Percentiles rank a stretch among this genome's conserved stretches.
phyloP scores from a whole-genome alignment of 2,797 vertebrate species.

The Danio choprae region DNA sequence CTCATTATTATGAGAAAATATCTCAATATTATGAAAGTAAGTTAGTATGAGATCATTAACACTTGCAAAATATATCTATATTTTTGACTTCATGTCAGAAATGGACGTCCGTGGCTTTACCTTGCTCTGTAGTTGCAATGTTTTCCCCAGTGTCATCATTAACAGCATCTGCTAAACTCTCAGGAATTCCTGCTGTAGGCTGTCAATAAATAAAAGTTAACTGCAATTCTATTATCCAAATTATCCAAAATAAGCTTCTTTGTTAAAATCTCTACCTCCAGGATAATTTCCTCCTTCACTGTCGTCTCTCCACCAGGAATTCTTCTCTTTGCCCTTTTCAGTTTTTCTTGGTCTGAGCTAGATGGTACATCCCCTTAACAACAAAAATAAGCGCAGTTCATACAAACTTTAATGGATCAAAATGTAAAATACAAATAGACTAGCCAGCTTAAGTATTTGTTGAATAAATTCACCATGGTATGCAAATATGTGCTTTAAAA shows the following conservation, averaged over 20 bases:
- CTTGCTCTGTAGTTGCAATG: not conserved
- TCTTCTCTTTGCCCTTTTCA: constrained; percentile 20
- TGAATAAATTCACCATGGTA: constrained; percentile 44
- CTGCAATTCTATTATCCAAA: not conserved
- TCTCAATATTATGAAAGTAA: too few relatives aligned
- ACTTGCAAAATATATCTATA: too few relatives aligned
- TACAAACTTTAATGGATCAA: not conserved
- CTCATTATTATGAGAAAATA: too few relatives aligned
- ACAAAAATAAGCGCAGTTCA: not conserved
- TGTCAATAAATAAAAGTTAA: not conserved
- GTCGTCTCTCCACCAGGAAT: constrained; percentile 5
- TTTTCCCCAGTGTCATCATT: not conserved
- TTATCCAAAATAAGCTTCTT: not conserved
- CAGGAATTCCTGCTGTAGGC: not conserved
- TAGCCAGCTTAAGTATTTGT: not conserved
- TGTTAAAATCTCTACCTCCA: not conserved
- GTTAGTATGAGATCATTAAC: too few relatives aligned
- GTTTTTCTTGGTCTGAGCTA: constrained; percentile 7
- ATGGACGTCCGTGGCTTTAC: constrained; percentile 11
- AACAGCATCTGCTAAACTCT: not conserved
- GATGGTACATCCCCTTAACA: constrained; percentile 15
- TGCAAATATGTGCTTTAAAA: constrained; percentile 49
- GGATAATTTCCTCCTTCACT: not conserved
- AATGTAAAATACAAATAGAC: not conserved
- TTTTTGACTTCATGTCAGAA: too few relatives aligned